Percentiles rank a stretch among this genome's conserved stretches.
Conservation (phyloP, 2,888 invertebrate genomes). For the Adelognathus sp. region DNA sequence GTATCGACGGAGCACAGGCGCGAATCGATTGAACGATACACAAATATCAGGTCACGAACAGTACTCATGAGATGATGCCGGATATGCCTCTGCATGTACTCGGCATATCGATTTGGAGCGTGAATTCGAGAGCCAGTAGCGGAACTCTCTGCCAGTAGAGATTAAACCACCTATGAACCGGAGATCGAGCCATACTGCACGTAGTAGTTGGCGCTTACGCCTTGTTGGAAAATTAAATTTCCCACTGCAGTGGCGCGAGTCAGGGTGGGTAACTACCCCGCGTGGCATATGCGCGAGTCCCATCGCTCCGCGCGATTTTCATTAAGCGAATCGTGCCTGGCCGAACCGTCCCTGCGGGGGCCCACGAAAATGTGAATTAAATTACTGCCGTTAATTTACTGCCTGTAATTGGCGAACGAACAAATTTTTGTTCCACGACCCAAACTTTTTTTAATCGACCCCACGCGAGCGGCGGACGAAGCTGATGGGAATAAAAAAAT, state of each 20-base stretch:
- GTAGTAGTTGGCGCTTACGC: constrained; percentile 53
- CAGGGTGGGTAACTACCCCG: constrained; percentile 6
- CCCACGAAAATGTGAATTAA: constrained; percentile 48
- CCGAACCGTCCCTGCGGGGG: constrained; percentile 12
- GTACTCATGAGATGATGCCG: background rate
- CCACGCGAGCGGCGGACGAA: background rate
- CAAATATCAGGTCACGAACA: background rate
- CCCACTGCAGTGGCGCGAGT: background rate
- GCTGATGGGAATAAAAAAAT: background rate
- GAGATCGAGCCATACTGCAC: constrained; percentile 43
- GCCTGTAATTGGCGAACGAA: constrained; percentile 58
- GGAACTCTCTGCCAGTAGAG: constrained; percentile 28
- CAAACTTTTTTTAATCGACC: constrained; percentile 28
- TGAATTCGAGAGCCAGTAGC: constrained; percentile 1
- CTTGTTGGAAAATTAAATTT: constrained; percentile 59
- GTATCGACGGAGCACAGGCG: background rate
- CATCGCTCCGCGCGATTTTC: constrained; percentile 57
- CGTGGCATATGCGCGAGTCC: constrained; percentile 54
- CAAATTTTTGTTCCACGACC: constrained; percentile 58
- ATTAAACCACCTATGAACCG: constrained; percentile 50
- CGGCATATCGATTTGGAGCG: constrained; percentile 2
- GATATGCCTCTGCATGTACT: background rate
- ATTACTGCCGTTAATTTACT: constrained; percentile 56
- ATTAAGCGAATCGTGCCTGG: constrained; percentile 55
- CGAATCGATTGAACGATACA: background rate